These are phyloP conservation scores for Rhinella marina DNA, from an alignment of 2,797 vertebrate species.

Conservation along the genomic window DNA sequence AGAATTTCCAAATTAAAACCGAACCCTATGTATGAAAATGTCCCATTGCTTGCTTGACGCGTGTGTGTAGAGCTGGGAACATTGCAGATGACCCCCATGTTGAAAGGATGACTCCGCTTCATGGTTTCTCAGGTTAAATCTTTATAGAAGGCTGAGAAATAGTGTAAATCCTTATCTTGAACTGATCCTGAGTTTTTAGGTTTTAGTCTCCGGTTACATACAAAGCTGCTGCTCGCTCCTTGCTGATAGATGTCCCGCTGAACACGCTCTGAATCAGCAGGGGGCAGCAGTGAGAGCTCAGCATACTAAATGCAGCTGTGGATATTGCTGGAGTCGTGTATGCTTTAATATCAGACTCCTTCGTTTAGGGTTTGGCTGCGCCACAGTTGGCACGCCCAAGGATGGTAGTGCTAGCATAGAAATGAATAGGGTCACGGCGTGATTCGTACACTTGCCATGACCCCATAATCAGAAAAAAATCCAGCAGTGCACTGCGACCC, in stretches of 20 bases:
- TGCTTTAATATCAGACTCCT: not conserved
- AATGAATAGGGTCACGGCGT: too few species aligned
- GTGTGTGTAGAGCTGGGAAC: not conserved
- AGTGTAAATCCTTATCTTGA: not conserved
- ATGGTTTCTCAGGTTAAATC: not conserved
- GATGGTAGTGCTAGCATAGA: too few species aligned
- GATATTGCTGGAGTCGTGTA: not conserved
- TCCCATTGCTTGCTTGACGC: not conserved
- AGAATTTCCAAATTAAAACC: not conserved
- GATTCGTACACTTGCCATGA: too few species aligned
- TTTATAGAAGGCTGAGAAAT: not conserved
- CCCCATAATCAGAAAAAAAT: too few species aligned
- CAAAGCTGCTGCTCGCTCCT: not conserved
- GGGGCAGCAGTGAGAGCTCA: not conserved
- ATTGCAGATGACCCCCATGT: not conserved
- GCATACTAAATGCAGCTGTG: too few species aligned
- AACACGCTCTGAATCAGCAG: not conserved
- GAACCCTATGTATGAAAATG: not conserved
- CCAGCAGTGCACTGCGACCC: too few species aligned
- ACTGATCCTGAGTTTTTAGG: too few species aligned
- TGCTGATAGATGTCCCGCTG: too few species aligned
- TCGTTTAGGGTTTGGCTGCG: too few species aligned
- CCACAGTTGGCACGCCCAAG: too few species aligned
- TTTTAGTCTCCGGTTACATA: not conserved
- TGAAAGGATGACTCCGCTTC: not conserved